These are phyloP conservation scores for Carcina quercana DNA, from an alignment of 2,888 invertebrate genomes.

Conservation along the genomic window DNA sequence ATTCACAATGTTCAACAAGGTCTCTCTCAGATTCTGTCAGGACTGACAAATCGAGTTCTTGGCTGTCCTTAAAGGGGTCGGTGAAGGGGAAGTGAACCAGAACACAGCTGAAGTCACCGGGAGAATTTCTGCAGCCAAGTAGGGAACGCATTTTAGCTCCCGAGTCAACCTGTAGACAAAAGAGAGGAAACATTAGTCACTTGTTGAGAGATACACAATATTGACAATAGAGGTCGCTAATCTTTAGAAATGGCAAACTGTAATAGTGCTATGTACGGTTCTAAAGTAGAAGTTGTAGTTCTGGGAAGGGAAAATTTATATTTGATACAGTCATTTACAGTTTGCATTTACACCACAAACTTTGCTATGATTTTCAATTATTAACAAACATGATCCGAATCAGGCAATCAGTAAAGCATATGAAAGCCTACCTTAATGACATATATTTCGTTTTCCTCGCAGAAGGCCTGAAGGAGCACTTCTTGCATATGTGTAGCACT, in stretches of 20 bases:
- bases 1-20: slow-evolving; percentile 79
- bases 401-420: too few relatives aligned
- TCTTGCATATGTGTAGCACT: slow-evolving; percentile 86
- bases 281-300: too few relatives aligned
- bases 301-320: too few relatives aligned
- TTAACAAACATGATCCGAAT: too few relatives aligned
- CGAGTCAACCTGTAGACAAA: slow-evolving; percentile 72
- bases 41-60: slow-evolving; percentile 53
- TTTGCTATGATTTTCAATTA: too few relatives aligned
- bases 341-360: too few relatives aligned
- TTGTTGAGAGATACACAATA: slow-evolving; percentile 17
- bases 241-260: too few relatives aligned
- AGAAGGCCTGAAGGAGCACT: slow-evolving; percentile 84
- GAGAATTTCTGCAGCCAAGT: slow-evolving; percentile 55
- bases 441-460: slow-evolving; percentile 85
- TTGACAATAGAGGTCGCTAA: slow-evolving; percentile 10
- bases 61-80: slow-evolving; percentile 61
- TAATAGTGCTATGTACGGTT: too few relatives aligned
- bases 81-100: slow-evolving; percentile 69
- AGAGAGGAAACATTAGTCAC: slow-evolving; percentile 11
- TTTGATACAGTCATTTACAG: too few relatives aligned
- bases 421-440: slow-evolving; percentile 82
- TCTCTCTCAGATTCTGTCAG: slow-evolving; percentile 77
- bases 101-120: slow-evolving; percentile 71
- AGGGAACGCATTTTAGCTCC: slow-evolving; percentile 66